Percentiles rank a stretch among this genome's conserved stretches.
These are phyloP conservation scores for Aporophyla lueneburgensis DNA, from an alignment of 2,888 invertebrate genomes.

Conservation along the genomic window DNA sequence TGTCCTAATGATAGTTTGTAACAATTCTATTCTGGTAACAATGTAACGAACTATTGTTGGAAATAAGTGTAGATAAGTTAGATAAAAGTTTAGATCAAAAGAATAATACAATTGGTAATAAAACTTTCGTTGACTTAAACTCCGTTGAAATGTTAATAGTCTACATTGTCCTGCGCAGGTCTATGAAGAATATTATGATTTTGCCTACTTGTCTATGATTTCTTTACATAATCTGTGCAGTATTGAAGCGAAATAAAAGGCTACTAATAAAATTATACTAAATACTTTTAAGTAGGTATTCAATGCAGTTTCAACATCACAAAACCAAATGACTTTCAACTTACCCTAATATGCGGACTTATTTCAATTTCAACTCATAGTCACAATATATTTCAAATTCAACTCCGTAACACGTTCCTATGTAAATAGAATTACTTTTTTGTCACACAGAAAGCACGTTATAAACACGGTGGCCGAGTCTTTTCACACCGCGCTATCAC, in stretches of 20 bases:
- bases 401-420: slow-evolving; percentile 46
- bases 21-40: slow-evolving; percentile 20
- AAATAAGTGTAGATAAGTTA: not conserved
- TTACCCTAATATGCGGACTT: not conserved
- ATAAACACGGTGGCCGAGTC: slow-evolving; percentile 62
- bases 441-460: slow-evolving; percentile 39
- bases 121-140: not conserved
- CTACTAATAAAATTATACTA: not conserved
- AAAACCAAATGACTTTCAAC: not conserved
- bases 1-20: slow-evolving; percentile 42
- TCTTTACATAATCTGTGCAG: not conserved
- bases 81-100: not conserved
- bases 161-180: too few species aligned
- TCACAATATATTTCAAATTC: slow-evolving; percentile 38
- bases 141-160: too few species aligned
- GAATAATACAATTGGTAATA: not conserved
- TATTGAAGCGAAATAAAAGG: not conserved
- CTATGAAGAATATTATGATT: not conserved
- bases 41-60: slow-evolving; percentile 5
- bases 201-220: not conserved
- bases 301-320: not conserved
- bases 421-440: slow-evolving; percentile 60
- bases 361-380: slow-evolving; percentile 15
- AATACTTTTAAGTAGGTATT: not conserved
- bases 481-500: slow-evolving; percentile 63